phyloP scores from a whole-genome alignment of 1,140 invertebrate genomes.

The Bathynomus jamesi region DNA sequence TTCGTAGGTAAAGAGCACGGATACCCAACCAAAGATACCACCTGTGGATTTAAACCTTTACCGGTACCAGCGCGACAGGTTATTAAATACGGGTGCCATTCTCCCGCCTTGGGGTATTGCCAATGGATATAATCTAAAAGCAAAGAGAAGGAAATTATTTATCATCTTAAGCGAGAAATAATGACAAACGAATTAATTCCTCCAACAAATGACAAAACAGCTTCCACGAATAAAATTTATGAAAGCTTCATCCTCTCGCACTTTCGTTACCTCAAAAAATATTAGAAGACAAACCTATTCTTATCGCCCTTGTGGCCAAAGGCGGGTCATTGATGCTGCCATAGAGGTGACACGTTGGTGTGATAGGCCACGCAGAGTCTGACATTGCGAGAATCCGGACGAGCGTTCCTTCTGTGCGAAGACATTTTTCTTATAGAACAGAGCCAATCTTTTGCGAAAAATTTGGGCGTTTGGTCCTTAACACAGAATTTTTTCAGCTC shows the following conservation, averaged over 20 bases:
- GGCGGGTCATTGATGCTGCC: background rate
- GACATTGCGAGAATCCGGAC: background rate
- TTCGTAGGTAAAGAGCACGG: conserved; percentile 3
- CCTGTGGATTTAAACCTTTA: background rate
- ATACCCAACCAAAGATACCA: conserved; percentile 2
- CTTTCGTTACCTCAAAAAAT: background rate
- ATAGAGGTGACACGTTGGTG: background rate
- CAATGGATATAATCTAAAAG: conserved; percentile 13
- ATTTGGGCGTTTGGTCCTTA: too few relatives aligned
- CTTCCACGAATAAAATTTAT: background rate
- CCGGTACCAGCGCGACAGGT: background rate
- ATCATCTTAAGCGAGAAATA: too few relatives aligned
- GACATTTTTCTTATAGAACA: background rate
- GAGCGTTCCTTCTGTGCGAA: background rate
- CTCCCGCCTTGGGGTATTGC: conserved; percentile 4
- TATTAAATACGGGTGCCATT: conserved; percentile 14
- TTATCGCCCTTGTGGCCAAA: background rate
- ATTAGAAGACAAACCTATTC: background rate
- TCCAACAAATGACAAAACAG: background rate
- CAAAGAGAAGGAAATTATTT: background rate
- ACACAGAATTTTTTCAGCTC: background rate
- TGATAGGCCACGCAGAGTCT: background rate
- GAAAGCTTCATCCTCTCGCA: background rate
- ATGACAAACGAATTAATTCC: background rate
- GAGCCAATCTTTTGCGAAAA: background rate